These are phyloP conservation scores for Gonocerus acuteangulatus DNA, from an alignment of 2,888 invertebrate species.

Conservation along the genomic window DNA sequence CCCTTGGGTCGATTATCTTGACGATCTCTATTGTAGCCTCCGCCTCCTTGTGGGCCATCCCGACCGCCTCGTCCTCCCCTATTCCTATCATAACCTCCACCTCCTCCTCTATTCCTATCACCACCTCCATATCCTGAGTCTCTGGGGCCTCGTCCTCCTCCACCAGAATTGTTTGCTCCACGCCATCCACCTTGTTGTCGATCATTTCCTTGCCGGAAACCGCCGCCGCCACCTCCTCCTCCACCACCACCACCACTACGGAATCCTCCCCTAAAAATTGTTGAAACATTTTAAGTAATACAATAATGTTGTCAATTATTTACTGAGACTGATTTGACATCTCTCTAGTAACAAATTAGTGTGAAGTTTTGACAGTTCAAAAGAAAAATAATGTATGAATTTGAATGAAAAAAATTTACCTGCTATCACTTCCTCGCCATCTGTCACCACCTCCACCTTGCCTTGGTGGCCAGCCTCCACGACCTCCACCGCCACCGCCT, in stretches of 20 bases:
- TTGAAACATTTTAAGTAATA: background rate
- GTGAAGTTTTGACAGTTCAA: no score
- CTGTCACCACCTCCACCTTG: slow-evolving; percentile 39
- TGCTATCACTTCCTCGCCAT: slow-evolving; percentile 36
- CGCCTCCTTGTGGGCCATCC: slow-evolving; percentile 26
- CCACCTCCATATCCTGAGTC: slow-evolving; percentile 37
- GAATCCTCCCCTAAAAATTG: background rate
- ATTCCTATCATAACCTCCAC: slow-evolving; percentile 27
- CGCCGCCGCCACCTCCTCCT: slow-evolving; percentile 34
- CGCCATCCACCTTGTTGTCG: slow-evolving; percentile 17
- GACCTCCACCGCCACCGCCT: slow-evolving; percentile 34
- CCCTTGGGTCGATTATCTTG: background rate
- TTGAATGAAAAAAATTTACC: background rate
- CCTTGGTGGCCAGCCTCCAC: slow-evolving; percentile 38
- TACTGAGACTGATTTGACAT: background rate
- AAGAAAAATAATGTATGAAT: no score
- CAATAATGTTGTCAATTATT: background rate
- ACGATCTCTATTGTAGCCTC: background rate
- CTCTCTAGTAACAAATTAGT: no score
- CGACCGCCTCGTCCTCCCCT: slow-evolving; percentile 37
- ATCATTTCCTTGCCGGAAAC: slow-evolving; percentile 31
- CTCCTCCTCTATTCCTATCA: slow-evolving; percentile 35
- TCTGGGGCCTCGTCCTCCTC: slow-evolving; percentile 30
- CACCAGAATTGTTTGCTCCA: slow-evolving; percentile 24
- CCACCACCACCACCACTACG: slow-evolving; percentile 18